These are phyloP conservation scores for Rhopalosiphum nymphaeae DNA, from an alignment of 2,888 invertebrate genomes.

Conservation along the genomic window DNA sequence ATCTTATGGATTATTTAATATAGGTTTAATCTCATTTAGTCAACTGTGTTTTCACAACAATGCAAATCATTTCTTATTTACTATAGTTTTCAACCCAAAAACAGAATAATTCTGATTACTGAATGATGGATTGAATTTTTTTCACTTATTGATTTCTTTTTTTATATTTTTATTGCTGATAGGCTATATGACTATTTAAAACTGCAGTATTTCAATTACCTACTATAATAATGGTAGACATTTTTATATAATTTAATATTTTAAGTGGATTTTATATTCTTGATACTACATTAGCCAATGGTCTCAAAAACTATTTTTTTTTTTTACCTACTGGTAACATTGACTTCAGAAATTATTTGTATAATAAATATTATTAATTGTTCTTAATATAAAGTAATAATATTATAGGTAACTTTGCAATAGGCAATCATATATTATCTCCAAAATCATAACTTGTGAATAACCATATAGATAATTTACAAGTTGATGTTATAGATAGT, in stretches of 20 bases:
- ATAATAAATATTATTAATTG: neutral
- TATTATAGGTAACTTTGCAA: neutral
- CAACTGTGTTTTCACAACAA: neutral
- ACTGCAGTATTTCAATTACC: slow-evolving; percentile 28
- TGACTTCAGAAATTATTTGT: neutral
- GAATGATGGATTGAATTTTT: neutral
- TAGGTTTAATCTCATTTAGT: slow-evolving; percentile 17
- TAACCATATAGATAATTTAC: neutral
- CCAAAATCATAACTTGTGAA: neutral
- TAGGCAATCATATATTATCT: neutral
- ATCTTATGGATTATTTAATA: slow-evolving; percentile 22
- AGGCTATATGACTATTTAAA: neutral
- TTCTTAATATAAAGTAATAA: neutral
- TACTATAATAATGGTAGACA: neutral
- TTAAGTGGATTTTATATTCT: neutral
- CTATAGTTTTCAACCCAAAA: neutral
- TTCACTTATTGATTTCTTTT: slow-evolving; percentile 1
- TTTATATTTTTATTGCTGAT: neutral
- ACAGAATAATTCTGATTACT: neutral
- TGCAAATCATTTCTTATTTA: neutral
- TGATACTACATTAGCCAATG: neutral
- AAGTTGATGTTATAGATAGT: neutral
- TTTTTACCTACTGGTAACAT: neutral
- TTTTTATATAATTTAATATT: slow-evolving; percentile 39
- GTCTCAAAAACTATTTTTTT: neutral